Percentiles rank a stretch among this genome's conserved stretches.
Conservation (phyloP, 2,113 vertebrate genomes). For the Toxotes jaculatrix region DNA sequence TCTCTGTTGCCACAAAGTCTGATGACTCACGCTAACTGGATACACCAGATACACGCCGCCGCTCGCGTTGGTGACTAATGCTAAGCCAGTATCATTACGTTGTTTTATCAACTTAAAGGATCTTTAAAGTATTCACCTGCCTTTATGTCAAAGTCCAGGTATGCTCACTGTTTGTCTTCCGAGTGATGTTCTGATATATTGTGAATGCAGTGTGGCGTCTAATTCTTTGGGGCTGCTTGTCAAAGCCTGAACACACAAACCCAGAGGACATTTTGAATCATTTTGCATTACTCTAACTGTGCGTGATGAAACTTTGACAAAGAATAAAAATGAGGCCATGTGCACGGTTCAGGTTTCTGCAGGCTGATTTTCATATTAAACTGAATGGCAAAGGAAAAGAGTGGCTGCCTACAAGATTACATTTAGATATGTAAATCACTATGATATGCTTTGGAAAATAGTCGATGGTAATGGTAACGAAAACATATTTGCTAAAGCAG, state of each 20-base stretch:
- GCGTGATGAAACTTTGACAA: neutral
- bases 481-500: neutral
- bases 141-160: neutral
- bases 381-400: neutral
- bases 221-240: neutral
- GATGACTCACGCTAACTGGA: conserved; percentile 67
- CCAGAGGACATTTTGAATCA: neutral
- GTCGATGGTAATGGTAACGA: no score
- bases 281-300: neutral
- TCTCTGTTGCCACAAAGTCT: conserved; percentile 34
- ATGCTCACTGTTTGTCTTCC: neutral
- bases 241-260: neutral
- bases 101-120: conserved; percentile 18
- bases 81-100: neutral
- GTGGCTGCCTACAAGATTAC: neutral
- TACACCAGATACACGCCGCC: conserved; percentile 33
- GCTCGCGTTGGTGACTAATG: conserved; percentile 54
- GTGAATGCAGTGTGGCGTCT: neutral
- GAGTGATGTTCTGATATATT: neutral
- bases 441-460: neutral
- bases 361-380: neutral
- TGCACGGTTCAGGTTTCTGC: neutral
- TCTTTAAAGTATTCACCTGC: conserved; percentile 24
- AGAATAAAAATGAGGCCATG: neutral
- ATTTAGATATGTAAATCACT: neutral